phyloP scores from a whole-genome alignment of 2,797 vertebrate genomes.

The Selene dorsalis region DNA sequence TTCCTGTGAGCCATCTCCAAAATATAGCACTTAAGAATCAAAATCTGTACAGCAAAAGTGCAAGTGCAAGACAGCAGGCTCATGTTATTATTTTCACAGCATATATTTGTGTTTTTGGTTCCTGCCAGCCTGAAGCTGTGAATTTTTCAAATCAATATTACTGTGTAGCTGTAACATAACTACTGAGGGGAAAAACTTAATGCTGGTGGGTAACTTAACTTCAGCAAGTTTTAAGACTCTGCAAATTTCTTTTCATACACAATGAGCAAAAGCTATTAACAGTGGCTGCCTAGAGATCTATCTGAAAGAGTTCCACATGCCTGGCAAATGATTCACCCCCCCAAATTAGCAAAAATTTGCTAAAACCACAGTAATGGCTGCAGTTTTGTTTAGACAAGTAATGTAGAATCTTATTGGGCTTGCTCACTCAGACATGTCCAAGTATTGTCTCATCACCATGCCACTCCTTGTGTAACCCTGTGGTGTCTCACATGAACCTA shows the following conservation, averaged over 20 bases:
- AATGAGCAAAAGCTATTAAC: not conserved
- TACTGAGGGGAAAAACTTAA: not conserved
- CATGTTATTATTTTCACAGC: not conserved
- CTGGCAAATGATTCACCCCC: not conserved
- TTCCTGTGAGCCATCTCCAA: not conserved
- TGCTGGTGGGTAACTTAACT: too few species aligned
- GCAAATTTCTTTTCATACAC: not conserved
- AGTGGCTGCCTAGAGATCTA: too few species aligned
- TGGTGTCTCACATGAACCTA: conserved; percentile 4
- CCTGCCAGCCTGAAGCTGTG: not conserved
- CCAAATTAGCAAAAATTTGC: too few species aligned
- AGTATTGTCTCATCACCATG: conserved; percentile 1
- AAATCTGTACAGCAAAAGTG: not conserved
- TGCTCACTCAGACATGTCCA: not conserved
- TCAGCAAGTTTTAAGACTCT: not conserved
- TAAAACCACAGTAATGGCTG: not conserved
- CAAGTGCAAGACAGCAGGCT: not conserved
- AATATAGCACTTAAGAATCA: not conserved
- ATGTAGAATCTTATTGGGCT: not conserved
- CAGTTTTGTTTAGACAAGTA: not conserved
- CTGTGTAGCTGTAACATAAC: not conserved
- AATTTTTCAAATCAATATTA: not conserved
- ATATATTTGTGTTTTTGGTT: not conserved
- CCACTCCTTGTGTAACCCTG: not conserved
- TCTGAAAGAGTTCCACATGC: too few species aligned